phyloP scores from a whole-genome alignment of 1,140 invertebrate genomes.

The Orussus abietinus region DNA sequence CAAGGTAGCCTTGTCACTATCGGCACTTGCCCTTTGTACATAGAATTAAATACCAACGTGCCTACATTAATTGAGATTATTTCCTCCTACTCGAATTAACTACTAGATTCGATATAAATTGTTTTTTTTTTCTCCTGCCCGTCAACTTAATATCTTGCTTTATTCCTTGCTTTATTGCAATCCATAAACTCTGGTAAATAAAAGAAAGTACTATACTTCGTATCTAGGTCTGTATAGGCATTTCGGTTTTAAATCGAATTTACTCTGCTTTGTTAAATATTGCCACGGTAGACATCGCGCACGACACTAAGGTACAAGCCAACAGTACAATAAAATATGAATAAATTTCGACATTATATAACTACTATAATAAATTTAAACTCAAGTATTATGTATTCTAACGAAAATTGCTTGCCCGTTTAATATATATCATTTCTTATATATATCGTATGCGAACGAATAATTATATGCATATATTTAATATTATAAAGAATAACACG shows the following conservation, averaged over 20 bases:
- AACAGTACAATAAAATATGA: slow-evolving; percentile 39
- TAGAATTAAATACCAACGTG: slow-evolving; percentile 13
- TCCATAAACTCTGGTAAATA: slow-evolving; percentile 16
- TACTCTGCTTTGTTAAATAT: slow-evolving; percentile 33
- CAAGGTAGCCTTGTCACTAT: too few species aligned
- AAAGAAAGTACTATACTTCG: slow-evolving; percentile 24
- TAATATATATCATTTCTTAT: slow-evolving; percentile 16
- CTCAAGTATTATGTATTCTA: slow-evolving; percentile 18
- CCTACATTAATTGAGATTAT: slow-evolving; percentile 13
- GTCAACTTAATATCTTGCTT: slow-evolving; percentile 17
- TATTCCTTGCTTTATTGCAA: slow-evolving; percentile 17
- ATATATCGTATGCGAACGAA: slow-evolving; percentile 15
- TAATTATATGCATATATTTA: slow-evolving; percentile 5
- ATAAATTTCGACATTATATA: slow-evolving; percentile 29
- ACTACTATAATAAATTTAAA: slow-evolving; percentile 28
- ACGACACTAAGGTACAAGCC: slow-evolving; percentile 19
- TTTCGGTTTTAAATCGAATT: slow-evolving; percentile 30
- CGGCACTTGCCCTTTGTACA: too few species aligned
- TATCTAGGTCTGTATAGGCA: slow-evolving; percentile 37
- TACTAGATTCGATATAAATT: slow-evolving; percentile 12
- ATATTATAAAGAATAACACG: too few species aligned
- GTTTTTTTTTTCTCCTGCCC: slow-evolving; percentile 12
- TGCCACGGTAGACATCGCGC: slow-evolving; percentile 39
- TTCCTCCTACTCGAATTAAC: slow-evolving; percentile 15
- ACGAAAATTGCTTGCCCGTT: slow-evolving; percentile 16